phyloP scores from a whole-genome alignment of 2,888 invertebrate genomes.

The Heliconius erato region DNA sequence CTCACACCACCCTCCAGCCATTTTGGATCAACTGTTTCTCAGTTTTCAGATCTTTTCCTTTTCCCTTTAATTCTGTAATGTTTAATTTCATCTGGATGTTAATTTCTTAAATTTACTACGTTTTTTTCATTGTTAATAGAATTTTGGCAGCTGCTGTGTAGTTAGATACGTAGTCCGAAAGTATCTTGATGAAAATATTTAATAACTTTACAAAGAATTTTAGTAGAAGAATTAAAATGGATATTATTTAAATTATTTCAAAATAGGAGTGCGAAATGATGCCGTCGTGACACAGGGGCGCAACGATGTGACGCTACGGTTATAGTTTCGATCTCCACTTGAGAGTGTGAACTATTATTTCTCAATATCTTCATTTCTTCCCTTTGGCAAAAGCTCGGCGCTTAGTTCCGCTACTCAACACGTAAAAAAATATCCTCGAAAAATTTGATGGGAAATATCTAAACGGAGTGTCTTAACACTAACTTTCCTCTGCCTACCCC shows the following conservation, averaged over 20 bases:
- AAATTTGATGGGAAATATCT: too few relatives aligned
- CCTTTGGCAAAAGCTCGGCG: too few relatives aligned
- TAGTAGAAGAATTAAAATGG: background rate
- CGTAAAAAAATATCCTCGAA: too few relatives aligned
- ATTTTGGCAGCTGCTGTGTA: background rate
- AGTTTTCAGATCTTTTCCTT: slow-evolving; percentile 81
- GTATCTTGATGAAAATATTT: background rate
- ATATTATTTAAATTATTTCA: slow-evolving; percentile 1
- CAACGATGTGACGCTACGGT: too few relatives aligned
- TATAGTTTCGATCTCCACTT: too few relatives aligned
- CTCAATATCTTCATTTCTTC: too few relatives aligned
- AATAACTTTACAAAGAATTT: background rate
- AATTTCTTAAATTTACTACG: slow-evolving; percentile 49
- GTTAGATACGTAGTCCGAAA: background rate
- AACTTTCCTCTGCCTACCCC: too few relatives aligned
- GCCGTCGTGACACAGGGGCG: too few relatives aligned
- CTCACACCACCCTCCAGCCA: slow-evolving; percentile 81
- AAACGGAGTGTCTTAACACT: too few relatives aligned
- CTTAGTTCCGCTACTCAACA: too few relatives aligned
- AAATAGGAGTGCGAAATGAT: background rate
- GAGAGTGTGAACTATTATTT: too few relatives aligned
- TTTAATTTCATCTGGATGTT: slow-evolving; percentile 71
- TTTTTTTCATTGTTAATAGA: slow-evolving; percentile 24
- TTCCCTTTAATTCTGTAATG: slow-evolving; percentile 80
- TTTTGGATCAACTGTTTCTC: slow-evolving; percentile 82